Evolutionary conservation across 53 echinoderm and acorn worm genomes (phyloP).

Genomic region (Actinopyga echinites): DNA sequence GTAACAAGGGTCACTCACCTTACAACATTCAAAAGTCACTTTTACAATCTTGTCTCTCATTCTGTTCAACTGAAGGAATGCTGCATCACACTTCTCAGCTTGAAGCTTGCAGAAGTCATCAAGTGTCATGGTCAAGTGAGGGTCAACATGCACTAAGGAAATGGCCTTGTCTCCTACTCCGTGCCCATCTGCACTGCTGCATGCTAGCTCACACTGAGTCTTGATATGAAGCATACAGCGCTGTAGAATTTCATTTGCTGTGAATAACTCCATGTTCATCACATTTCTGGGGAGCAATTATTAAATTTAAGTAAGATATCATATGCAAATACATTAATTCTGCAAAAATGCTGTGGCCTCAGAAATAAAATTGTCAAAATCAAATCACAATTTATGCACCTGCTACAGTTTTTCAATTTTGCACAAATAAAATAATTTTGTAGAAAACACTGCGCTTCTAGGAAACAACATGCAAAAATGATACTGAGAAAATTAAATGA

Average conservation of each 20-base stretch:
- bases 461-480: no score
- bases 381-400: no score
- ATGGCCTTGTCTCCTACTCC: conserved; percentile 78
- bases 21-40: conserved; percentile 93
- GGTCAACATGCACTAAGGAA: conserved; percentile 70
- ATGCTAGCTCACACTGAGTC: conserved; percentile 87
- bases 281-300: conserved; percentile 41
- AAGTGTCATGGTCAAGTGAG: conserved; percentile 61
- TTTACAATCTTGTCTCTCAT: conserved; percentile 91
- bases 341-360: no score
- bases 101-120: conserved; percentile 82
- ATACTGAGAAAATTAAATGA: no score
- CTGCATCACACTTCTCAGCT: conserved; percentile 87
- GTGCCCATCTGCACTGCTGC: conserved; percentile 67
- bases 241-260: conserved; percentile 97
- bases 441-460: no score
- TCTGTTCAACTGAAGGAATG: conserved; percentile 66
- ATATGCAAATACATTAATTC: no score
- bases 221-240: conserved; percentile 91
- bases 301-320: no score
- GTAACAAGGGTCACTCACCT: conserved; percentile 54
- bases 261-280: conserved; percentile 83
- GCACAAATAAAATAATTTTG: no score
- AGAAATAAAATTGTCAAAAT: no score
- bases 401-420: no score